phyloP scores from a whole-genome alignment of 2,888 invertebrate species.

The Pandemis heparana region DNA sequence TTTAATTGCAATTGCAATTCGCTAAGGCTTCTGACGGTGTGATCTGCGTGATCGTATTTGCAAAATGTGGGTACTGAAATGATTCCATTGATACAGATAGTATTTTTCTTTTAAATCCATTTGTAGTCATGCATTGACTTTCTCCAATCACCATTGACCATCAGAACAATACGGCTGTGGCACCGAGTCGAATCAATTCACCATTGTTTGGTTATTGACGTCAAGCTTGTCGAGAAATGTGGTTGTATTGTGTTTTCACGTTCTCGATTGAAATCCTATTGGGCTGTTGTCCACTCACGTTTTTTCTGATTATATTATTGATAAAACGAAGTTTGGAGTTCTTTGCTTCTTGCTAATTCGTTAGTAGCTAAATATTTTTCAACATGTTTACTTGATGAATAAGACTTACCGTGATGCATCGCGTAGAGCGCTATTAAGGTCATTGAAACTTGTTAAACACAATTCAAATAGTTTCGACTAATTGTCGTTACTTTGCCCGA shows the following conservation, averaged over 20 bases:
- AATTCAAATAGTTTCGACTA: conserved; percentile 56
- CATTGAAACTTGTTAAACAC: conserved; percentile 57
- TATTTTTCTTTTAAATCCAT: conserved; percentile 8
- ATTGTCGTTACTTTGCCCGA: conserved; percentile 58
- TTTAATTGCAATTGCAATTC: neutral
- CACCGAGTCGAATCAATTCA: conserved; percentile 62
- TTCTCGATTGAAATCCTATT: conserved; percentile 44
- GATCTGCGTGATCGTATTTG: neutral
- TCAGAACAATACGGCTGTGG: conserved; percentile 54
- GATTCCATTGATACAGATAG: neutral
- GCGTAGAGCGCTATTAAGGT: conserved; percentile 3
- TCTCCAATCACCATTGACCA: conserved; percentile 61
- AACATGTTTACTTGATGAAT: neutral
- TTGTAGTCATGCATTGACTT: conserved; percentile 55
- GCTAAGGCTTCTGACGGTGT: neutral
- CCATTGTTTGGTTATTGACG: conserved; percentile 71
- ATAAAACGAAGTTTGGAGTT: neutral
- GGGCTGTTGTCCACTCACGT: conserved; percentile 7
- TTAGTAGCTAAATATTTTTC: neutral
- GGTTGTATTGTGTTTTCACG: conserved; percentile 51
- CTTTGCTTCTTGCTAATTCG: neutral
- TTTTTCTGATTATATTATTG: neutral
- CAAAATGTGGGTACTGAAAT: neutral
- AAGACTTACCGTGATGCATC: neutral
- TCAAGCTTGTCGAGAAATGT: conserved; percentile 58